phyloP scores from a whole-genome alignment of 2,888 invertebrate species.

The Tineola bisselliella region DNA sequence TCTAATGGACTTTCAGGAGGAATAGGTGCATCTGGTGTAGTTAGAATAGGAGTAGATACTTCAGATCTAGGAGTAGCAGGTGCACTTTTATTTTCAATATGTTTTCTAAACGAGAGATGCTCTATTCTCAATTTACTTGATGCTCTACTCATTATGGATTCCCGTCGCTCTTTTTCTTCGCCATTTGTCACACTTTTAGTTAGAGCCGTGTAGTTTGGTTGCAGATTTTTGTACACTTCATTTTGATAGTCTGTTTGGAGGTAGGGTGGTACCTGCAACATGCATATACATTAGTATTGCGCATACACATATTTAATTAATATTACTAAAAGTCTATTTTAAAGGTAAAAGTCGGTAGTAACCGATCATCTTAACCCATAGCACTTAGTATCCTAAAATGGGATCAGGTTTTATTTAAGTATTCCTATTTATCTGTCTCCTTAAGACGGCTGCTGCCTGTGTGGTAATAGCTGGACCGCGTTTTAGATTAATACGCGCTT shows the following conservation, averaged over 20 bases:
- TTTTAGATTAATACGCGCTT: no score
- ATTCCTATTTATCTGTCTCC: no score
- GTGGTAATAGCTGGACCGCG: no score
- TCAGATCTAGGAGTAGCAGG: conserved; percentile 40
- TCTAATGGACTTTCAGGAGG: conserved; percentile 67
- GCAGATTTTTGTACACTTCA: conserved; percentile 60
- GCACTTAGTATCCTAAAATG: no score
- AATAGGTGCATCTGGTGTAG: conserved; percentile 32
- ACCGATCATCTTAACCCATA: no score
- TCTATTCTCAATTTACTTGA: conserved; percentile 57
- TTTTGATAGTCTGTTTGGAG: conserved; percentile 72
- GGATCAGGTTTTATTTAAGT: no score
- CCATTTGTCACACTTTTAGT: conserved; percentile 46
- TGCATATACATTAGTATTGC: background rate
- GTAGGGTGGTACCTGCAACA: conserved; percentile 77
- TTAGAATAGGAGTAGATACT: conserved; percentile 27
- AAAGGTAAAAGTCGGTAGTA: no score
- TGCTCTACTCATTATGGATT: conserved; percentile 57
- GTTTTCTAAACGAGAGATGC: conserved; percentile 48
- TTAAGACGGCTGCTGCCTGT: no score
- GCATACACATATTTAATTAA: no score
- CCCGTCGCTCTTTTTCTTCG: conserved; percentile 48
- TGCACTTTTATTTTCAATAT: conserved; percentile 39
- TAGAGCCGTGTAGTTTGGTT: conserved; percentile 53
- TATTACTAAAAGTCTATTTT: no score